Evolutionary conservation across 2,888 invertebrate genomes (phyloP).

Genomic region (Cheilosia soror): DNA sequence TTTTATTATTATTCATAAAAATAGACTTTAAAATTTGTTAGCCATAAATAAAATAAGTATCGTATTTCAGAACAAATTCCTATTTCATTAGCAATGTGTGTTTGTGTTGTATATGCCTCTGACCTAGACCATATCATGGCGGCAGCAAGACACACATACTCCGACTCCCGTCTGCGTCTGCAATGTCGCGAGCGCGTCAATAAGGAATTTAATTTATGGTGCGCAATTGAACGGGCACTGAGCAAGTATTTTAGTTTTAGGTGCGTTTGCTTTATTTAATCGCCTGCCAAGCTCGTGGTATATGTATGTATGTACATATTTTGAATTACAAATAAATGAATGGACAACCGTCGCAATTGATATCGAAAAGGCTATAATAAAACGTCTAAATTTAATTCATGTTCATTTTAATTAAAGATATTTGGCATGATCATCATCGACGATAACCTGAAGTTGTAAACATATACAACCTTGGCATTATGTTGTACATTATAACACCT

Average conservation of each 20-base stretch:
- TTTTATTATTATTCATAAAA: no score
- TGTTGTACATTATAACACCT: no score
- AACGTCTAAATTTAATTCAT: no score
- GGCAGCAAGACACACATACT: conserved; percentile 43
- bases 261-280: not conserved
- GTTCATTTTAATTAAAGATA: no score
- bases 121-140: conserved; percentile 69
- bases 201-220: conserved; percentile 69
- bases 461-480: no score
- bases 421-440: no score
- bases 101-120: conserved; percentile 54
- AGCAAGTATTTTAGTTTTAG: not conserved
- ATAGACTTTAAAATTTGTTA: no score
- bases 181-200: conserved; percentile 49
- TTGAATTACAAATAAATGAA: conserved; percentile 29
- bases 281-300: conserved; percentile 10
- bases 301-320: conserved; percentile 11
- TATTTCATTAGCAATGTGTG: conserved; percentile 53
- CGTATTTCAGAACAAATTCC: conserved; percentile 53
- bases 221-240: conserved; percentile 26
- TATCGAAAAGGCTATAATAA: no score
- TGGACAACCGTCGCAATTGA: no score
- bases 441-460: no score
- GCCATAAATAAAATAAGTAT: conserved; percentile 43
- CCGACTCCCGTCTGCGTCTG: conserved; percentile 39